phyloP scores from a whole-genome alignment of 2,888 invertebrate genomes.

The Ectobius pallidus region DNA sequence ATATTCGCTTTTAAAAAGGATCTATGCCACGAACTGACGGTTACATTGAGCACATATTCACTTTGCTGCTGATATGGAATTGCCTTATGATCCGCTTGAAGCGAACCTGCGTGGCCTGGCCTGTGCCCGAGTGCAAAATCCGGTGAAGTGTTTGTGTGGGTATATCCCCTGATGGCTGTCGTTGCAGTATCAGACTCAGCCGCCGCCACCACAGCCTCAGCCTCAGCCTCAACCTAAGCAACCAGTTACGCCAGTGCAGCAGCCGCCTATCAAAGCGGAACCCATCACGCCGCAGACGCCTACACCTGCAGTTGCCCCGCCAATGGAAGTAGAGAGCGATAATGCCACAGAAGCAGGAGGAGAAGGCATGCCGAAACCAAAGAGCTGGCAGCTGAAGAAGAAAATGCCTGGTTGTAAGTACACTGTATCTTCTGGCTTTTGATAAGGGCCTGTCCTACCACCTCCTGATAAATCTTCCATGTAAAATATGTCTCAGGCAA shows the following conservation, averaged over 20 bases:
- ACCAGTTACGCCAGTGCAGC: constrained; percentile 43
- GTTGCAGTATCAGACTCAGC: constrained; percentile 51
- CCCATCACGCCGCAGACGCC: constrained; percentile 33
- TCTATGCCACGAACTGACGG: constrained; percentile 28
- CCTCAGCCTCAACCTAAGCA: constrained; percentile 43
- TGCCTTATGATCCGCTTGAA: constrained; percentile 23
- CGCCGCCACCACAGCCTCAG: constrained; percentile 41
- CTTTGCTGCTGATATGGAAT: constrained; percentile 20
- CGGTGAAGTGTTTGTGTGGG: constrained; percentile 45
- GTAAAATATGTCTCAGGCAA: too few relatives aligned
- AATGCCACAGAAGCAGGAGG: neutral
- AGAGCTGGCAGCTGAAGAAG: constrained; percentile 39
- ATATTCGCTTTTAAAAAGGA: constrained; percentile 7
- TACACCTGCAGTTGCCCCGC: neutral
- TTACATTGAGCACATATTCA: constrained; percentile 2
- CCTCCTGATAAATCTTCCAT: too few relatives aligned
- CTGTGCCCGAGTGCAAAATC: constrained; percentile 44
- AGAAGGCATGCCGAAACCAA: constrained; percentile 8
- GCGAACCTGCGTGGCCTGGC: constrained; percentile 33
- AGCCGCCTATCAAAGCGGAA: constrained; percentile 42
- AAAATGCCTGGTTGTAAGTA: constrained; percentile 42
- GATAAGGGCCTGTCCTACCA: neutral
- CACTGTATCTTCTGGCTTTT: neutral
- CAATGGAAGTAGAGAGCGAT: constrained; percentile 26
- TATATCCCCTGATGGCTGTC: constrained; percentile 45